Conservation (phyloP, 1,140 invertebrate species). For the Tetramorium parvispinum region DNA sequence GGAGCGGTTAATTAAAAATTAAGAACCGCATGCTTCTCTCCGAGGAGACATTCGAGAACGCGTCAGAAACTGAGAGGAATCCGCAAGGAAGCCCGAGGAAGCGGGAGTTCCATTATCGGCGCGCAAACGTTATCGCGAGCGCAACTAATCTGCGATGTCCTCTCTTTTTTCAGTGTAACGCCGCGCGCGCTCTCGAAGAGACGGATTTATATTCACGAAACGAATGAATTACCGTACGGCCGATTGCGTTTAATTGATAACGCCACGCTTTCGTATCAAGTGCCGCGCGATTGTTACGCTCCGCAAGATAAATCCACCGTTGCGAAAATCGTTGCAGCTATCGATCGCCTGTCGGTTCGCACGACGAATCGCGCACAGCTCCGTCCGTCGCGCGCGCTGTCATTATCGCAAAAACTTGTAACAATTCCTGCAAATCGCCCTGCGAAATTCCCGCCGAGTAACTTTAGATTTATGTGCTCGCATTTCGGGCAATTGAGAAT, state of each 20-base stretch:
- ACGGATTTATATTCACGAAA: constrained; percentile 41
- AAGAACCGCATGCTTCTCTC: constrained; percentile 55
- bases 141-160: background rate
- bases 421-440: constrained; percentile 2
- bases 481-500: background rate
- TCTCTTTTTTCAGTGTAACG: background rate
- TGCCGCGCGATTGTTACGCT: constrained; percentile 16
- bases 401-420: constrained; percentile 13
- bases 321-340: constrained; percentile 8
- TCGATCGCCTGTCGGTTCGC: background rate
- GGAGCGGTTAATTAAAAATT: constrained; percentile 76
- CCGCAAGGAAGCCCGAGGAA: background rate
- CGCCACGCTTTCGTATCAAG: constrained; percentile 33
- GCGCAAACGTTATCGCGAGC: background rate
- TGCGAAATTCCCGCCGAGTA: background rate
- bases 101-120: background rate
- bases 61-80: background rate
- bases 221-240: constrained; percentile 45
- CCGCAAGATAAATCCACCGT: constrained; percentile 24
- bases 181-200: background rate
- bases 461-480: constrained; percentile 8
- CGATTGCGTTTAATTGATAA: constrained; percentile 51
- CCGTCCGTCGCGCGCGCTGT: background rate
- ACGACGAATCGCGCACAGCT: background rate
- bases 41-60: background rate